These are phyloP conservation scores for Synergus umbraculus DNA, from an alignment of 2,888 invertebrate species.

Conservation along the genomic window DNA sequence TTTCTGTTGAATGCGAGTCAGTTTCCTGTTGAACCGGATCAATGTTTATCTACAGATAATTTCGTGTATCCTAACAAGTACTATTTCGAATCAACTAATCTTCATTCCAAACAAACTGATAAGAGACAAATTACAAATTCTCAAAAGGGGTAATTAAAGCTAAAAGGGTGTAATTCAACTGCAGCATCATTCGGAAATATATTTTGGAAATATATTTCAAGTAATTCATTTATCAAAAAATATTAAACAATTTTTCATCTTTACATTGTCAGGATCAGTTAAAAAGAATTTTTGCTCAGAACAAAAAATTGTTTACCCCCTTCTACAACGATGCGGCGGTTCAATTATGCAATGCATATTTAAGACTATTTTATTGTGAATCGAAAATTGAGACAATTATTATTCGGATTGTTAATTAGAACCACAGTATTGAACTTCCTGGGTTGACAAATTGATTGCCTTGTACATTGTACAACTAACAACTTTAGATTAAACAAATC, in stretches of 20 bases:
- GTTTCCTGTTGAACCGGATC: slow-evolving; percentile 23
- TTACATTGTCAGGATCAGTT: no score
- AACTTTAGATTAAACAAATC: slow-evolving; percentile 4
- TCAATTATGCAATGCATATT: background rate
- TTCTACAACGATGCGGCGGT: no score
- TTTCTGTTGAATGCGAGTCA: slow-evolving; percentile 11
- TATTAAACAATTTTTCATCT: no score
- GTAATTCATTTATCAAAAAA: no score
- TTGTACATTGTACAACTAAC: background rate
- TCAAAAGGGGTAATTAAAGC: background rate
- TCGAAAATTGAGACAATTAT: background rate
- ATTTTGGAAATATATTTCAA: no score
- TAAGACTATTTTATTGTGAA: background rate
- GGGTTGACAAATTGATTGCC: background rate
- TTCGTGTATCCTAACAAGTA: slow-evolving; percentile 26
- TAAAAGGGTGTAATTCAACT: no score
- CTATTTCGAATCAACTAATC: slow-evolving; percentile 3
- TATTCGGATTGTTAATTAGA: background rate
- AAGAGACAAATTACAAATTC: background rate
- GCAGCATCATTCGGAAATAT: no score
- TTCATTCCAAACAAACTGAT: background rate
- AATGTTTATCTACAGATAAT: slow-evolving; percentile 17
- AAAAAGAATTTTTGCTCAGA: no score
- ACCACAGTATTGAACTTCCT: background rate
- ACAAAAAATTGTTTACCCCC: no score